phyloP scores from a whole-genome alignment of 2,888 invertebrate genomes.

The Coenonympha arcania region DNA sequence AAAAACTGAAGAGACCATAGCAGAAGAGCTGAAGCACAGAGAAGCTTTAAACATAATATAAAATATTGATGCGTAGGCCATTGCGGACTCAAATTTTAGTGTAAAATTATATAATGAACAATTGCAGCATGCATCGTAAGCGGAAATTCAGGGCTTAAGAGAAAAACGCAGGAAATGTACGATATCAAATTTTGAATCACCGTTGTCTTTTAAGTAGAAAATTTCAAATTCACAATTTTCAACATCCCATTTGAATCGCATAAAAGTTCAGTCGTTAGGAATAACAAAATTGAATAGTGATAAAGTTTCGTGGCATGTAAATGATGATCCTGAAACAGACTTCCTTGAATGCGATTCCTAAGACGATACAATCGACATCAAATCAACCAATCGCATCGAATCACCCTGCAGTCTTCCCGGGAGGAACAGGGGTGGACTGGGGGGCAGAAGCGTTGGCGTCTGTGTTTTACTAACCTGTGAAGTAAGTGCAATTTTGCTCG shows the following conservation, averaged over 20 bases:
- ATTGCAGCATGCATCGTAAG: conserved; percentile 54
- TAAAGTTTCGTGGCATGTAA: conserved; percentile 17
- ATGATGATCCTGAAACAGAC: conserved; percentile 33
- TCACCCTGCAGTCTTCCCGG: conserved; percentile 73
- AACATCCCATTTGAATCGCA: conserved; percentile 51
- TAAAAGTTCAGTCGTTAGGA: conserved; percentile 44
- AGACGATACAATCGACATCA: conserved; percentile 49
- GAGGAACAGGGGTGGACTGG: conserved; percentile 73
- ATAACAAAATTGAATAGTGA: conserved; percentile 16
- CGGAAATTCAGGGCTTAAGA: conserved; percentile 48
- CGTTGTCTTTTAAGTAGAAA: conserved; percentile 33
- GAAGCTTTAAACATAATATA: conserved; percentile 40
- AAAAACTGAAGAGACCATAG: conserved; percentile 36
- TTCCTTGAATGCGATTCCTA: conserved; percentile 61
- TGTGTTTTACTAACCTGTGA: conserved; percentile 73
- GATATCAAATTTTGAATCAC: conserved; percentile 46
- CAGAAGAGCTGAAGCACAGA: conserved; percentile 46
- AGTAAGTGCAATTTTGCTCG: conserved; percentile 75
- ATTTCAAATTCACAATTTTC: conserved; percentile 10
- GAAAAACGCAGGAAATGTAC: conserved; percentile 64
- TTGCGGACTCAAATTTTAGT: conserved; percentile 36
- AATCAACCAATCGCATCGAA: conserved; percentile 56
- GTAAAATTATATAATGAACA: conserved; percentile 27
- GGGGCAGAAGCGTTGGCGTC: conserved; percentile 69
- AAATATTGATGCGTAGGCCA: conserved; percentile 49